Evolutionary conservation across 2,113 vertebrate species (phyloP).

Genomic region (Acinonyx jubatus): DNA sequence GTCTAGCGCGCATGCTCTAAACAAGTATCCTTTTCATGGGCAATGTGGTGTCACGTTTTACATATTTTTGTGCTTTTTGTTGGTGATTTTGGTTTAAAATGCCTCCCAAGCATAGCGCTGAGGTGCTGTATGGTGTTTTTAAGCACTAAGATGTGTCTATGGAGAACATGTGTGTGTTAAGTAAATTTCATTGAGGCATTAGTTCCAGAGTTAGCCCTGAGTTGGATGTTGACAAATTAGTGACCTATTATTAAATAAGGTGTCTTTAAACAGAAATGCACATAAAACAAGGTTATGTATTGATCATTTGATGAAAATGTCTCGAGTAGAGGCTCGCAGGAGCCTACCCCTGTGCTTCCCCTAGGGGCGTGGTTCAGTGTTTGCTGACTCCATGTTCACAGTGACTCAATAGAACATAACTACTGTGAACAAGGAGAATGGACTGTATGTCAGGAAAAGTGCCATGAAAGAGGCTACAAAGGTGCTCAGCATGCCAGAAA

Average conservation of each 20-base stretch:
- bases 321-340: background rate
- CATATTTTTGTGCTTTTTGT: background rate
- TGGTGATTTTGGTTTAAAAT: background rate
- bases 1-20: background rate
- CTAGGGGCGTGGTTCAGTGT: background rate
- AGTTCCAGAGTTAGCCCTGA: background rate
- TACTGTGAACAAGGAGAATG: no score
- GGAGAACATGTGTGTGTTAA: background rate
- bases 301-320: background rate
- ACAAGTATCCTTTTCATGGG: background rate
- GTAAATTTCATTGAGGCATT: background rate
- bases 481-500: background rate
- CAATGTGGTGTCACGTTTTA: background rate
- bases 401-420: background rate
- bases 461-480: background rate
- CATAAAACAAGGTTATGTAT: no score
- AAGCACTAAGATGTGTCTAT: background rate
- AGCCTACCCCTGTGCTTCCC: background rate
- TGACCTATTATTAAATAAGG: background rate
- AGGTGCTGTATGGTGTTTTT: background rate
- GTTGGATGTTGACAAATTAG: background rate
- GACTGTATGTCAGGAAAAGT: background rate
- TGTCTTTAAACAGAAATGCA: background rate
- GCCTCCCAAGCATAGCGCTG: background rate
- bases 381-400: rapidly evolving